phyloP scores from a whole-genome alignment of 2,888 invertebrate genomes.

The Troides aeacus region DNA sequence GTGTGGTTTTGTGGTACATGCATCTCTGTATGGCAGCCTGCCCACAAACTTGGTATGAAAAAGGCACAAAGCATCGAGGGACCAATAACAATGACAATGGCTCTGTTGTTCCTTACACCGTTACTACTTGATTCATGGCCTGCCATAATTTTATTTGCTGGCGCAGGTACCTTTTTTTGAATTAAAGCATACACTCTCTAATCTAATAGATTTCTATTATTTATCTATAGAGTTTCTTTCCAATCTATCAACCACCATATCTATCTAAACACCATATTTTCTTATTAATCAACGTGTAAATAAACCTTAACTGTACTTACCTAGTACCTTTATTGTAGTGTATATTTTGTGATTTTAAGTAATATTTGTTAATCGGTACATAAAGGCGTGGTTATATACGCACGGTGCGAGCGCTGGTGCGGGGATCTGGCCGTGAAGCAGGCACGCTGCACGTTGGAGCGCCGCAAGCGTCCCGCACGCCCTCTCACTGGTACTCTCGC shows the following conservation, averaged over 20 bases:
- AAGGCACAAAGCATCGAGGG: slow-evolving; percentile 59
- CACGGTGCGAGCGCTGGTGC: slow-evolving; percentile 73
- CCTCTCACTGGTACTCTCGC: slow-evolving; percentile 60
- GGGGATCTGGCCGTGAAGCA: slow-evolving; percentile 73
- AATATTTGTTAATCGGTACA: not conserved
- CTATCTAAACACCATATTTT: too few species aligned
- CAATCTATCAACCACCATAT: too few species aligned
- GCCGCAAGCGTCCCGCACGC: slow-evolving; percentile 60
- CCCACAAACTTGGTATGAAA: slow-evolving; percentile 62
- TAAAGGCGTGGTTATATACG: slow-evolving; percentile 74
- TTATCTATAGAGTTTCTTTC: too few species aligned
- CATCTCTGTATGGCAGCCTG: slow-evolving; percentile 79
- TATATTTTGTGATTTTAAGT: slow-evolving; percentile 42
- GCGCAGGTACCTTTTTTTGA: slow-evolving; percentile 70
- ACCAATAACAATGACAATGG: slow-evolving; percentile 67
- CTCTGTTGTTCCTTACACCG: slow-evolving; percentile 77
- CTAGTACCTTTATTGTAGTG: slow-evolving; percentile 45
- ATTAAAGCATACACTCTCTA: not conserved
- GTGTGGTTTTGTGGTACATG: slow-evolving; percentile 74
- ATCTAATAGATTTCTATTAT: not conserved
- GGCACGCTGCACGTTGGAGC: slow-evolving; percentile 59
- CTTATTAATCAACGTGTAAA: too few species aligned
- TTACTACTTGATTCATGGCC: slow-evolving; percentile 81
- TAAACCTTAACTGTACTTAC: too few species aligned
- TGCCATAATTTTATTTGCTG: slow-evolving; percentile 80